phyloP scores from a whole-genome alignment of 2,797 vertebrate genomes.

The Acropternis orthonyx region DNA sequence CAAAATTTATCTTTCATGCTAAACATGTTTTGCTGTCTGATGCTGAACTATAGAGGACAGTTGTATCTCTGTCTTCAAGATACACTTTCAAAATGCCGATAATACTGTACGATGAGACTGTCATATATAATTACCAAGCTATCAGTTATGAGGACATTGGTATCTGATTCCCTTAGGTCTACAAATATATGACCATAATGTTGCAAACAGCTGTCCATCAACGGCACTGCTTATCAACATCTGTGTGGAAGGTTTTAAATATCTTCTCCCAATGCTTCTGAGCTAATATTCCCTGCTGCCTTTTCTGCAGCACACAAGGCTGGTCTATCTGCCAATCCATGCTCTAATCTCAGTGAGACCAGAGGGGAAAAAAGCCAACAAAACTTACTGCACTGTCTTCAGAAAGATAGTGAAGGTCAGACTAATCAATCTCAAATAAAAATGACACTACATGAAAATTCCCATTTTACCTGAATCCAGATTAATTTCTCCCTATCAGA shows the following conservation, averaged over 20 bases:
- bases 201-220: conserved; percentile 53
- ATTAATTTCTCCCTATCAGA: neutral
- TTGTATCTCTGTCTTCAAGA: neutral
- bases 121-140: conserved; percentile 55
- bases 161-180: conserved; percentile 53
- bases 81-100: conserved; percentile 42
- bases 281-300: neutral
- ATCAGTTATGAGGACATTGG: conserved; percentile 20
- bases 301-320: neutral
- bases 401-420: conserved; percentile 29
- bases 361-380: neutral
- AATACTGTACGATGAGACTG: conserved; percentile 48
- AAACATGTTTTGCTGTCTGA: neutral
- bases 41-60: neutral
- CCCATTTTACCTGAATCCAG: neutral
- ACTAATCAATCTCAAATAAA: conserved; percentile 39
- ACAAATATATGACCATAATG: conserved; percentile 31
- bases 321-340: neutral
- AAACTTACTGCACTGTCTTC: neutral
- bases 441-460: neutral
- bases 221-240: conserved; percentile 26
- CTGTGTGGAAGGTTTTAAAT: conserved; percentile 5
- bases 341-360: neutral
- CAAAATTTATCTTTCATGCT: neutral
- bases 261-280: neutral